Conservation (phyloP, 2,113 vertebrate species). For the Chlamydotis undulata region DNA sequence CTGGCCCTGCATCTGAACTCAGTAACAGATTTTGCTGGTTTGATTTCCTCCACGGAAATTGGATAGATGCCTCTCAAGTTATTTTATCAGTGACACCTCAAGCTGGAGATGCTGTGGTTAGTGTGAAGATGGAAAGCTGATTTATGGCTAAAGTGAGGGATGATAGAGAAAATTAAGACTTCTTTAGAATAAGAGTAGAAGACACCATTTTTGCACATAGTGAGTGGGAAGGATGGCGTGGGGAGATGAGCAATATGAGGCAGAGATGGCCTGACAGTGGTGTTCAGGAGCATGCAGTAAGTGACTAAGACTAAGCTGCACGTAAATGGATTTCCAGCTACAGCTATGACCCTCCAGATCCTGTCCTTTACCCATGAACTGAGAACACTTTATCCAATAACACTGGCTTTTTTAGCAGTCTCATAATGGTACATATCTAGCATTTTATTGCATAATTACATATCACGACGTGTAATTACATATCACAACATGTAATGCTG, state of each 20-base stretch:
- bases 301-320: neutral
- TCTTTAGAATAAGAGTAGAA: neutral
- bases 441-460: neutral
- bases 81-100: neutral
- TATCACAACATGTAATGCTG: neutral
- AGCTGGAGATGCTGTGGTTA: neutral
- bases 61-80: neutral
- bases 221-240: neutral
- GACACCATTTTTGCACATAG: neutral
- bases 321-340: neutral
- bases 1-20: neutral
- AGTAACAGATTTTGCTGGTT: neutral
- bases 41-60: neutral
- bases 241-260: neutral
- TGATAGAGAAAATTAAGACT: neutral
- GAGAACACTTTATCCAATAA: neutral
- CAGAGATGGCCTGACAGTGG: neutral
- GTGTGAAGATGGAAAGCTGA: neutral
- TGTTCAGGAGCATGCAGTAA: neutral
- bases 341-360: neutral
- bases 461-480: neutral
- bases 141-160: neutral
- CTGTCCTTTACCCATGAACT: neutral
- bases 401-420: neutral
- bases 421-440: neutral